Base-by-base conservation (phyloP, 1,140 invertebrate genomes). In the Gryon sp. region DNA sequence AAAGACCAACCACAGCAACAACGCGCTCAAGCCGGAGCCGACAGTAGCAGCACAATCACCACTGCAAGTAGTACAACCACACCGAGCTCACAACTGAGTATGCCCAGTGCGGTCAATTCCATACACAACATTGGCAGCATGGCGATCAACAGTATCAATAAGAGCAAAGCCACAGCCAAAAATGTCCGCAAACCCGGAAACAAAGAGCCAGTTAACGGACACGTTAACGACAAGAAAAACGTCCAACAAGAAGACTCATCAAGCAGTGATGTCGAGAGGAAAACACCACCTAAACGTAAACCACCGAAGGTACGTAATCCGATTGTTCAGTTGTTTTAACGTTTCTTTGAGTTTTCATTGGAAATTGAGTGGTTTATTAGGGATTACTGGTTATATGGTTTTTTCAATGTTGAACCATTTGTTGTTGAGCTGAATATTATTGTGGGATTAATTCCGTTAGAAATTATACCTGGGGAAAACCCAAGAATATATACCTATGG, bases 211-310 rank as follows among this genome's bases (percentile, higher is more conserved):
- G 32, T 91, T 1, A 93, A 93, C 80, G 92, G 92, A 2, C 91
- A 93, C 68, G 87, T 90, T 1, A 90, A 90, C 2, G 90, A 91
- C 12, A 55, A 84, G 4, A 90, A 90, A 36, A 90, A 89, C 57
- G 82, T 87, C 0, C 55, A 55, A 7, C 90, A 90, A 38, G 93
- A 94, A 70, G 93, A 94, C 80, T 93, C 93, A 9, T 94, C 93
- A 2, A 94, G 93, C 84, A 93, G 93, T 20, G 93, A 94, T 77
- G 90, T 91, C 18, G 93, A 94, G 45, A 86, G 92, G 22, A 92
- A 92, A 70, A 91, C 92, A 45, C 93, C 92, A 38, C 92, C 92
- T 0, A 94, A 94, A 83, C 87, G 93, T 72, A 94, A 94, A 86
- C 92, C 93, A 18, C 92, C 93, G 7, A 94, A 94, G 89, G 92